Base-by-base conservation (phyloP, 2,113 vertebrate species). In the Cichladusa arquata region DNA sequence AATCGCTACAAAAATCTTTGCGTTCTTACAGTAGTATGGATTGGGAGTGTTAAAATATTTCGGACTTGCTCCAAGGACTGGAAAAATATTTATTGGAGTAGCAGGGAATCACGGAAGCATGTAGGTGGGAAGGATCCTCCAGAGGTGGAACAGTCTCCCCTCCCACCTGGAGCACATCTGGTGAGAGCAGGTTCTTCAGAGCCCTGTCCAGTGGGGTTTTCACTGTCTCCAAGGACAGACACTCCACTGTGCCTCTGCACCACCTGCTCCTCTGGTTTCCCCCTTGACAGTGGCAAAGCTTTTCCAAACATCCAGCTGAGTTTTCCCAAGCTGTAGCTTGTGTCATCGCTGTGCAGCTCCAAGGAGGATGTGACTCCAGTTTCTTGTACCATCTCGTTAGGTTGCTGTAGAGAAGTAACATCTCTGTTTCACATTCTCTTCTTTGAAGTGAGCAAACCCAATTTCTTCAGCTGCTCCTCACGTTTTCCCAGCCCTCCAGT, bases 71-170 rank as follows among this genome's bases (percentile, higher is more conserved):
- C 31, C 64, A 74, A 88, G 76, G 47, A 42, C 45, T 92, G 78
- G 62, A 92, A 95, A 93, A 92, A 80, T 90, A 73, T 66, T 94
- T 94, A 85, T 83, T 91, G 50, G 85, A 80, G 42, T 80, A 47
- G 80, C 33, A 69, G 31, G 40, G 71, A 88, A 54, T 83, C 24
- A 24, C 7, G 66, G 88, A 88, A 69, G 22, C 0, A 0, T 1
- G 2, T 8, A 73, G 58, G 45, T 54, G 57, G 66, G 50, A 73
- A 86, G 23, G 22, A 31, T 86, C 20, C 44, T 74, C 50, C 50
- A 38, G 33, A 70, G 38, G 54, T 76, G n/a, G 25, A 36, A 2
- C 16, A 57, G 26, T 29, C 36, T 81, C 66, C 9, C 12, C 61
- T 90, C 8, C 53, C 20, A 8, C 6, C 1, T 8, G 47, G 47